Evolutionary conservation across 2,113 vertebrate genomes (phyloP).

Genomic region (Rhizomys pruinosus): DNA sequence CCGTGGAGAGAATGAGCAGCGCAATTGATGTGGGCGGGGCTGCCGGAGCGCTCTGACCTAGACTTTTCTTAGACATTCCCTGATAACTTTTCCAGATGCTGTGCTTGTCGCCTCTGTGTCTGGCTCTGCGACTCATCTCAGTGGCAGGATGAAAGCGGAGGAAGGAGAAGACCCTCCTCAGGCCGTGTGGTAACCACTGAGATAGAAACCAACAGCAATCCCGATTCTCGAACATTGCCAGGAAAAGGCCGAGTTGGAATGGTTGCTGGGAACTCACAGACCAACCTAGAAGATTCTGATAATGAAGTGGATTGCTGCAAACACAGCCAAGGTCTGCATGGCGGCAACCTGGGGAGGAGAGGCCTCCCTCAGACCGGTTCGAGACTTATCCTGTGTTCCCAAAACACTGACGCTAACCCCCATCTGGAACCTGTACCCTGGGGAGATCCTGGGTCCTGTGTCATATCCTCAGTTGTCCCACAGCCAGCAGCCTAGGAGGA

Average conservation of each 20-base stretch:
- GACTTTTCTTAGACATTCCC: neutral
- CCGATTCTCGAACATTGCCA: neutral
- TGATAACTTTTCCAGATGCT: accelerated
- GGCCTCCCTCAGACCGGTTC: neutral
- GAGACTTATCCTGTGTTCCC: neutral
- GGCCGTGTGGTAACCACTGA: neutral
- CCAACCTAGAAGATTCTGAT: neutral
- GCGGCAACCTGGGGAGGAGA: neutral
- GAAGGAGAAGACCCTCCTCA: accelerated
- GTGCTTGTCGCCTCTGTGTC: neutral
- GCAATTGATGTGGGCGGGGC: accelerated
- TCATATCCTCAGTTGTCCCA: neutral
- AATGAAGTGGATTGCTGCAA: neutral
- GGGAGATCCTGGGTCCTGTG: accelerated
- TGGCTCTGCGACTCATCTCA: neutral
- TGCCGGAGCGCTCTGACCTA: neutral
- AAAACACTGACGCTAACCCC: neutral
- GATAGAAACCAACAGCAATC: neutral
- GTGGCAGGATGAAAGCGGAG: too few relatives aligned
- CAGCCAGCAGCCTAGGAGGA: neutral
- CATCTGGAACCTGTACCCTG: neutral
- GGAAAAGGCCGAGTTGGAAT: neutral
- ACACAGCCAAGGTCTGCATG: too few relatives aligned
- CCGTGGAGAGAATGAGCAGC: accelerated
- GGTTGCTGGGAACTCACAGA: neutral